These are phyloP conservation scores for Aporophyla lueneburgensis DNA, from an alignment of 2,888 invertebrate species.

Conservation along the genomic window DNA sequence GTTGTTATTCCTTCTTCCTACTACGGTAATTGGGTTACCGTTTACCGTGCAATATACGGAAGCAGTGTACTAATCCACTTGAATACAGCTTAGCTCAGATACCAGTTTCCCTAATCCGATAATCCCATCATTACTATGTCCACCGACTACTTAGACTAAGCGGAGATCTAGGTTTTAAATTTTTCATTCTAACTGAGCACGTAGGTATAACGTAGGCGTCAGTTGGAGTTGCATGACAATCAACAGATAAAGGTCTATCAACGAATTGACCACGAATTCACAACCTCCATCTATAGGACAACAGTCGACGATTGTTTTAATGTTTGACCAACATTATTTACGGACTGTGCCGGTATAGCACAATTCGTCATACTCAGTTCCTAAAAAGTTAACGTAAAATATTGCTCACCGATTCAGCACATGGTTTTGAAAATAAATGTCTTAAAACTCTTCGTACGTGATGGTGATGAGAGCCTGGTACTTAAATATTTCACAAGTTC, in stretches of 20 bases:
- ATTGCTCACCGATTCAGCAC: not conserved
- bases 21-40: not conserved
- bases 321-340: conserved; percentile 40
- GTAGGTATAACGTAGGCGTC: conserved; percentile 50
- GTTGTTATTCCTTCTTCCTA: not conserved
- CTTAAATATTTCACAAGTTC: conserved; percentile 47
- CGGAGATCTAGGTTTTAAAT: not conserved
- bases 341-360: not conserved
- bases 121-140: not conserved
- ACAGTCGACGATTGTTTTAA: conserved; percentile 45
- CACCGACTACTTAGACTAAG: not conserved
- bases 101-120: too few species aligned
- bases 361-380: conserved; percentile 9
- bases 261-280: conserved; percentile 70
- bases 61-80: not conserved
- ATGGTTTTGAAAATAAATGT: not conserved
- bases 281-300: conserved; percentile 61
- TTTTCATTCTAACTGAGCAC: not conserved
- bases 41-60: not conserved
- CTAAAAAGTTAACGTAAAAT: conserved; percentile 3
- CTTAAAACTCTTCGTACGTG: conserved; percentile 30
- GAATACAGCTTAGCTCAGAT: not conserved
- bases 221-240: conserved; percentile 67
- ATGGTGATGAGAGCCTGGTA: conserved; percentile 32
- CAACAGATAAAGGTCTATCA: conserved; percentile 70